A percentile compares a stretch with the other conserved stretches of the same genome.
Evolutionary conservation across 2,797 vertebrate genomes (phyloP).

Genomic region (Anguilla pacifica): DNA sequence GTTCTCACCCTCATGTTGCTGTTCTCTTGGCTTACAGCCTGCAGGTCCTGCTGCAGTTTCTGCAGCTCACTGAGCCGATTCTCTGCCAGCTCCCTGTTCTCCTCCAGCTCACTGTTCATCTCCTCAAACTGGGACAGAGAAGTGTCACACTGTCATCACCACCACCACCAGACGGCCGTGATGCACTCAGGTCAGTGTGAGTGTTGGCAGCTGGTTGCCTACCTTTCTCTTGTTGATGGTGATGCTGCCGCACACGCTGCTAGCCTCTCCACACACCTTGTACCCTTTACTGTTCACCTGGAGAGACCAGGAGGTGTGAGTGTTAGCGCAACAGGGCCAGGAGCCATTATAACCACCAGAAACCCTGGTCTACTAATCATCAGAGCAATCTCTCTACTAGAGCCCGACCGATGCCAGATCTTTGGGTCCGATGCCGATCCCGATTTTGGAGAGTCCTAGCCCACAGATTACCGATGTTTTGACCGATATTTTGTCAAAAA

Average conservation of each 20-base stretch:
- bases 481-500: too few relatives aligned
- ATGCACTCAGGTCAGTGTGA: background rate
- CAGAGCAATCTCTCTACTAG: background rate
- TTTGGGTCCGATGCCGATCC: too few relatives aligned
- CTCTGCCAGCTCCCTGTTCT: slow-evolving; percentile 91
- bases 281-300: slow-evolving; percentile 98
- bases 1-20: slow-evolving; percentile 84
- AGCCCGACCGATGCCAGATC: too few relatives aligned
- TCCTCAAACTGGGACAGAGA: slow-evolving; percentile 83
- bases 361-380: background rate
- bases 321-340: background rate
- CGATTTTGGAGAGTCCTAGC: too few relatives aligned
- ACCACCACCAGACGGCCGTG: background rate
- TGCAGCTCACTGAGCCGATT: slow-evolving; percentile 90
- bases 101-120: slow-evolving; percentile 96
- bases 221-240: slow-evolving; percentile 97
- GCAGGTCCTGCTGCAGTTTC: slow-evolving; percentile 89
- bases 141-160: background rate
- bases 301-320: background rate
- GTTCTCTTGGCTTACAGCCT: slow-evolving; percentile 87
- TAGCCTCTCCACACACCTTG: slow-evolving; percentile 95
- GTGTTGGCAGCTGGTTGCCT: background rate
- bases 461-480: too few relatives aligned
- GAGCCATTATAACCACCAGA: background rate
- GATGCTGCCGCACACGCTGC: slow-evolving; percentile 94